phyloP scores from a whole-genome alignment of 53 echinoderm and acorn worm species.

The Hippasteria phrygiana region DNA sequence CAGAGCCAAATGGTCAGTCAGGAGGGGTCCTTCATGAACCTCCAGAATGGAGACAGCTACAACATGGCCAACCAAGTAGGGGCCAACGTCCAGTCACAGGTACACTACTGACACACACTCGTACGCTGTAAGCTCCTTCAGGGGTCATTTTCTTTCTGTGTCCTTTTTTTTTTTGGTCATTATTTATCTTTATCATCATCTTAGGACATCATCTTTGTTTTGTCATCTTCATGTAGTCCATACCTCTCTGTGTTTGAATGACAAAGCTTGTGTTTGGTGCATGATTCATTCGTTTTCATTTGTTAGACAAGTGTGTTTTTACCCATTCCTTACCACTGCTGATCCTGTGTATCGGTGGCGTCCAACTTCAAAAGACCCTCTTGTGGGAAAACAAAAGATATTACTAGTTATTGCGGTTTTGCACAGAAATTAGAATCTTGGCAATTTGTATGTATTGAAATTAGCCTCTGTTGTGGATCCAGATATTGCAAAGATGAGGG shows the following conservation, averaged over 20 bases:
- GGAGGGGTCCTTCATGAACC: conserved; percentile 87
- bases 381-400: too few species aligned
- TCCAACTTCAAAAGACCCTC: too few species aligned
- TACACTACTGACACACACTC: conserved; percentile 76
- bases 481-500: too few species aligned
- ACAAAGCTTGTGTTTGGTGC: too few species aligned
- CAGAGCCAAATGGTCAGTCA: conserved; percentile 80
- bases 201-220: background rate
- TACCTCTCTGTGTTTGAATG: background rate
- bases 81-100: conserved; percentile 91
- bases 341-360: too few species aligned
- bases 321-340: too few species aligned
- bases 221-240: background rate
- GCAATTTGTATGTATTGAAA: too few species aligned
- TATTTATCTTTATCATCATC: background rate
- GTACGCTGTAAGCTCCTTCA: conserved; percentile 64
- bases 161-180: conserved; percentile 9
- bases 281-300: too few species aligned
- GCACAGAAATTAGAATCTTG: too few species aligned
- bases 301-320: too few species aligned
- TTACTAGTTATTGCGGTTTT: too few species aligned
- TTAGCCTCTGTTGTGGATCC: too few species aligned
- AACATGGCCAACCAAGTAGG: conserved; percentile 96
- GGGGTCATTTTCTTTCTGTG: conserved; percentile 61
- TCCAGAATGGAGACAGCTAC: conserved; percentile 99